Evolutionary conservation across 2,113 vertebrate genomes (phyloP).

Genomic region (Macaca mulatta): DNA sequence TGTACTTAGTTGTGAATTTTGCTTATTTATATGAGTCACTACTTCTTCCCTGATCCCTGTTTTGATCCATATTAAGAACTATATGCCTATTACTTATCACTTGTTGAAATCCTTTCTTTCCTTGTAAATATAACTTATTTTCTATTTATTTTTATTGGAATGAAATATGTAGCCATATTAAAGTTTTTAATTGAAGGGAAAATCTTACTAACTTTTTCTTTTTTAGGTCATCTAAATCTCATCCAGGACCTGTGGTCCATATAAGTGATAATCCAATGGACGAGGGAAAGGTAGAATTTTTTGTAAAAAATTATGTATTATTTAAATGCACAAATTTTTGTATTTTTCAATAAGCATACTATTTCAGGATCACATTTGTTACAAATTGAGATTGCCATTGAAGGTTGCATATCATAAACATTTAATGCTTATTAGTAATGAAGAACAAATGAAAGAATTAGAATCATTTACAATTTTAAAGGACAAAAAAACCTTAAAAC

Average conservation of each 20-base stretch:
- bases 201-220: constrained; percentile 42
- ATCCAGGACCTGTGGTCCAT: constrained; percentile 97
- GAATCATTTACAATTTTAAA: constrained; percentile 1
- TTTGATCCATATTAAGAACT: not conserved
- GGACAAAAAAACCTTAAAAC: not conserved
- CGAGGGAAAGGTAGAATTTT: constrained; percentile 94
- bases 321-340: not conserved
- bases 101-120: not conserved
- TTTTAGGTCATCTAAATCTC: constrained; percentile 96
- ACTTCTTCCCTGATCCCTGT: not conserved
- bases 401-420: not conserved
- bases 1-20: not conserved
- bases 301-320: not conserved
- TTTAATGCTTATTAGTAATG: not conserved
- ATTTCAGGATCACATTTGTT: not conserved
- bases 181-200: constrained; percentile 35
- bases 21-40: not conserved
- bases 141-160: constrained; percentile 22
- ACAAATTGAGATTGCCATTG: not conserved
- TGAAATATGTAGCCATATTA: not conserved
- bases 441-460: not conserved
- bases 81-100: not conserved
- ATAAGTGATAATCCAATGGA: constrained; percentile 99
- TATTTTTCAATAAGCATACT: constrained; percentile 28
- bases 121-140: not conserved